A percentile compares a stretch with the other conserved stretches of the same genome.
Conservation (phyloP, 64 coral and sea anemone genomes). For the Dendronephthya gigantea region DNA sequence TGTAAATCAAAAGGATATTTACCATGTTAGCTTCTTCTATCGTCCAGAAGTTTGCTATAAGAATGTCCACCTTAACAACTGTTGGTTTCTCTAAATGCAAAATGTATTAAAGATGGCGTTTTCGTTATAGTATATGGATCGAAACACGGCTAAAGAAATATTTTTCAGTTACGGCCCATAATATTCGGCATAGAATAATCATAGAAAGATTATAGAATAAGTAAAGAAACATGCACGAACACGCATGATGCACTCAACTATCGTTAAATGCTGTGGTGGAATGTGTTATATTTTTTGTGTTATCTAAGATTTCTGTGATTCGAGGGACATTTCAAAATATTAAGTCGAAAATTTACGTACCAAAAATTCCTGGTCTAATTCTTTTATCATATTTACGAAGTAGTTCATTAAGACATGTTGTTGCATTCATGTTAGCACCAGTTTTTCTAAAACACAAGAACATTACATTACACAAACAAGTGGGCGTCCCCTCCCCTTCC, state of each 20-base stretch:
- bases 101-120: neutral
- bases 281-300: no score
- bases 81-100: neutral
- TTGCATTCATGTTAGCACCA: neutral
- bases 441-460: neutral
- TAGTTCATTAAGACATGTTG: neutral
- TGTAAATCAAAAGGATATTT: neutral
- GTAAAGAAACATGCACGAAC: no score
- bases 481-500: no score
- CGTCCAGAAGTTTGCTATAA: constrained; percentile 16
- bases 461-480: neutral
- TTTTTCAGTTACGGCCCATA: no score
- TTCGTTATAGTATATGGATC: neutral
- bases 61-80: neutral
- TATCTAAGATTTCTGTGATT: no score
- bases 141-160: no score
- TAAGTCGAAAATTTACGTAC: neutral
- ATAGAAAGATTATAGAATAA: no score
- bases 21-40: constrained; percentile 19
- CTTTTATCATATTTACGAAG: neutral
- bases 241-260: no score
- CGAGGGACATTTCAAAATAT: neutral
- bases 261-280: no score
- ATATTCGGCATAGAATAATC: no score
- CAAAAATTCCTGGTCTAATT: constrained; percentile 1